Evolutionary conservation across 1,140 invertebrate species (phyloP).

Genomic region (Antheraea mylitta): DNA sequence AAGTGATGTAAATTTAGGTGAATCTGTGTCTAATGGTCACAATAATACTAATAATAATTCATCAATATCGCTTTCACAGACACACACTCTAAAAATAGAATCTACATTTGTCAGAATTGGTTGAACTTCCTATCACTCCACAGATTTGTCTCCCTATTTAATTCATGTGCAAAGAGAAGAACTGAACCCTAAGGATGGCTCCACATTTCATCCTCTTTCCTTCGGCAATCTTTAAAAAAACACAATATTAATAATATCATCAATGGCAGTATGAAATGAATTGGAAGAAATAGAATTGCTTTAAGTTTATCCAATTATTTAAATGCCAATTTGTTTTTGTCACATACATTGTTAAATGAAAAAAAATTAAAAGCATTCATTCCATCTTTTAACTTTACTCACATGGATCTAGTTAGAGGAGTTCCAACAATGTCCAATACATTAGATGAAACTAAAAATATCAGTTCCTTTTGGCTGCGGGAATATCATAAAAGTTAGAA

Average conservation of each 20-base stretch:
- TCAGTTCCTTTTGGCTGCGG: background rate
- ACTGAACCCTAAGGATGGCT: background rate
- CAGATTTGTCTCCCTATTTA: background rate
- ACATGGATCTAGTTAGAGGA: background rate
- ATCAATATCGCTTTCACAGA: no score
- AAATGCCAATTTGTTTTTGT: conserved; percentile 2
- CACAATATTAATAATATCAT: background rate
- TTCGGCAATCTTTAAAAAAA: background rate
- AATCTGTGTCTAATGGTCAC: no score
- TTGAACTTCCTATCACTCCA: background rate
- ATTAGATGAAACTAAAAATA: background rate
- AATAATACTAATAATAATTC: no score
- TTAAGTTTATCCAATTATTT: background rate
- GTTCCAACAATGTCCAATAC: conserved; percentile 1
- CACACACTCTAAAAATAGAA: no score
- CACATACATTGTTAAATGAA: background rate
- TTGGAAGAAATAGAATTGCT: background rate
- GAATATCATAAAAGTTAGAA: no score
- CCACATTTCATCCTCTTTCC: background rate
- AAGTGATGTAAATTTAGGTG: no score
- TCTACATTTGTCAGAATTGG: background rate
- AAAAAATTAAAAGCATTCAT: background rate
- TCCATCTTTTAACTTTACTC: background rate
- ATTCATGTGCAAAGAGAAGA: background rate
- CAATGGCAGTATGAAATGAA: no score